Percentiles rank a stretch among this genome's conserved stretches.
Conservation (phyloP, 2,797 vertebrate species). For the Cryptoblepharus egeriae region DNA sequence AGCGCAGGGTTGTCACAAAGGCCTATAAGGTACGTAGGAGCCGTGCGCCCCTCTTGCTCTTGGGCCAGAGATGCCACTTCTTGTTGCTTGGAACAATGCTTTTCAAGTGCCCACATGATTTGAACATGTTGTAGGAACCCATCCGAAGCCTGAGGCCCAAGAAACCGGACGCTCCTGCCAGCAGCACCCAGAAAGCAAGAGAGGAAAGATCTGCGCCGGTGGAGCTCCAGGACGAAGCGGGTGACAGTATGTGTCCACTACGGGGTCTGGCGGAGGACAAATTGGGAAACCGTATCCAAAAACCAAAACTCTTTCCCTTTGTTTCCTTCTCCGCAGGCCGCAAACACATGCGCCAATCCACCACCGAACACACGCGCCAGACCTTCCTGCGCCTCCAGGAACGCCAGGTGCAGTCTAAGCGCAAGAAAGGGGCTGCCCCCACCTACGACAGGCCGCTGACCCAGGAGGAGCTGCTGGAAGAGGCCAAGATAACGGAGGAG, state of each 20-base stretch:
- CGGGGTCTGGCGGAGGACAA: no score
- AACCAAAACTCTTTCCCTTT: fast-evolving
- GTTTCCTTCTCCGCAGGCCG: slow-evolving; percentile 74
- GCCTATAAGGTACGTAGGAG: slow-evolving; percentile 87
- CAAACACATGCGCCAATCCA: slow-evolving; percentile 95
- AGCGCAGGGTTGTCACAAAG: slow-evolving; percentile 90
- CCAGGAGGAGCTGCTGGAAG: slow-evolving; percentile 93
- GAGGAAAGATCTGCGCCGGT: slow-evolving; percentile 82
- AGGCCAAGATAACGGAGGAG: slow-evolving; percentile 92
- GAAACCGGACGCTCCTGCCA: slow-evolving; percentile 78
- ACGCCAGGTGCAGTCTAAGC: slow-evolving; percentile 90
- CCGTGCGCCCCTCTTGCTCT: no score
- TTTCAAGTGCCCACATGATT: not conserved
- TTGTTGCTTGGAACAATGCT: no score
- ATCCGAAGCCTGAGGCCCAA: slow-evolving; percentile 89
- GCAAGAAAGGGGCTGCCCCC: slow-evolving; percentile 84
- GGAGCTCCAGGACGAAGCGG: slow-evolving; percentile 86
- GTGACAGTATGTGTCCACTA: slow-evolving; percentile 88
- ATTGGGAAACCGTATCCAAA: not conserved
- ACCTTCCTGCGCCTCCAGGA: slow-evolving; percentile 93
- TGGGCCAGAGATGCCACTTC: no score
- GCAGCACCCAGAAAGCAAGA: slow-evolving; percentile 82
- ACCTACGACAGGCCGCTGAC: slow-evolving; percentile 87
- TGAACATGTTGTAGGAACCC: slow-evolving; percentile 80
- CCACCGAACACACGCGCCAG: slow-evolving; percentile 92